These are phyloP conservation scores for Octomys mimax DNA, from an alignment of 2,797 vertebrate genomes.

Conservation along the genomic window DNA sequence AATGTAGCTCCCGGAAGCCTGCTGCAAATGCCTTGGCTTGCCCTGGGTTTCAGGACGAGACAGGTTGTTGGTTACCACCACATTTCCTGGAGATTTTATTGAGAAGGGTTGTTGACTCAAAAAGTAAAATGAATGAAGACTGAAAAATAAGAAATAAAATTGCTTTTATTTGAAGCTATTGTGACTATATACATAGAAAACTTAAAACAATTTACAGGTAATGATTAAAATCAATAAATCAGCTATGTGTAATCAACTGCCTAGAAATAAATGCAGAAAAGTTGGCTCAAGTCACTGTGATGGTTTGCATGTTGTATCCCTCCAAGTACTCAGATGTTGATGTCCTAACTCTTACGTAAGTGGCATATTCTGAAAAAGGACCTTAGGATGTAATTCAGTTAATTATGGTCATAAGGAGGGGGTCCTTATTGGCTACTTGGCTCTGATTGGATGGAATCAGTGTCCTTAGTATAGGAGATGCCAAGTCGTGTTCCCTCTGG, in stretches of 20 bases:
- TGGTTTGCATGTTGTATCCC: not conserved
- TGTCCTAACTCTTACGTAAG: not conserved
- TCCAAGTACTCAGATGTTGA: not conserved
- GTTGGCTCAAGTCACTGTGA: not conserved
- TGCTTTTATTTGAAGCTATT: not conserved
- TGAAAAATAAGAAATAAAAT: slow-evolving; percentile 31
- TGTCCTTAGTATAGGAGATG: not conserved
- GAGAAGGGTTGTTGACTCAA: not conserved
- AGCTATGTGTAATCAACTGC: not conserved
- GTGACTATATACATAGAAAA: not conserved
- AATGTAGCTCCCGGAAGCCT: not conserved
- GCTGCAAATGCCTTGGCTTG: no score
- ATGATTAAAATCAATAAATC: not conserved
- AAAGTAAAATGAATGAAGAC: not conserved
- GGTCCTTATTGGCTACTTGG: not conserved
- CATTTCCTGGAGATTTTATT: not conserved
- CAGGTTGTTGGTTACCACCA: not conserved
- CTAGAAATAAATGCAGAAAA: not conserved
- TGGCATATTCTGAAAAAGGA: not conserved
- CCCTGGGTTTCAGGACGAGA: not conserved
- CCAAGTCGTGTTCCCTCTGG: not conserved
- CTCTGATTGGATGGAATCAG: not conserved
- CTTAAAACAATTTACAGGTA: not conserved
- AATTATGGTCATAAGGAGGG: not conserved
- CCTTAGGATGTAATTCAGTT: not conserved